Evolutionary conservation across 1,140 invertebrate species (phyloP).

Genomic region (Metaphire vulgaris): DNA sequence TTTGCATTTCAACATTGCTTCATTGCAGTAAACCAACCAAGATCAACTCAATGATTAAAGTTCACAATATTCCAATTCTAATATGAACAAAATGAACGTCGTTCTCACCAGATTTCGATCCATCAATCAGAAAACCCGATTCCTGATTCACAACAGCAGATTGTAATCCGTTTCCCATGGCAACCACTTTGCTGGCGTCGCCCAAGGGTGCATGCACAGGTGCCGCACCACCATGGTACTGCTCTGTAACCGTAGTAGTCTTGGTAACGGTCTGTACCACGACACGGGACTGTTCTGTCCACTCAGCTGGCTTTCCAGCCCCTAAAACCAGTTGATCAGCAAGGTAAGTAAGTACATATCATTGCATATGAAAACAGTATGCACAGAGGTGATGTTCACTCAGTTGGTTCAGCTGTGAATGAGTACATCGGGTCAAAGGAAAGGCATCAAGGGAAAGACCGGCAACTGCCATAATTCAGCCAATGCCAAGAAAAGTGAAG

Average conservation of each 20-base stretch:
- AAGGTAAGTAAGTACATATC: background rate
- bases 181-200: slow-evolving; percentile 78
- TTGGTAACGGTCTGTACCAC: slow-evolving; percentile 91
- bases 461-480: background rate
- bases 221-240: slow-evolving; percentile 60
- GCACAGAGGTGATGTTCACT: background rate
- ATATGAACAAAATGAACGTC: no score
- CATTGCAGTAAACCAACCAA: no score
- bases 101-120: slow-evolving; percentile 80
- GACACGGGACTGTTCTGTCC: slow-evolving; percentile 56
- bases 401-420: no score
- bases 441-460: no score
- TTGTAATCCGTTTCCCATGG: slow-evolving; percentile 90
- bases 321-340: slow-evolving; percentile 32
- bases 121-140: slow-evolving; percentile 85
- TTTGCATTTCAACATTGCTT: no score
- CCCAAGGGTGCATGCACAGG: no score
- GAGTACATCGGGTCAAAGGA: no score
- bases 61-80: no score
- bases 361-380: background rate
- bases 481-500: background rate
- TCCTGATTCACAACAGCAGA: slow-evolving; percentile 87
- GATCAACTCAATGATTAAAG: no score
- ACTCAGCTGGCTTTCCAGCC: slow-evolving; percentile 37
- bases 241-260: slow-evolving; percentile 52